These are phyloP conservation scores for Dryobota labecula DNA, from an alignment of 2,888 invertebrate species.

Conservation along the genomic window DNA sequence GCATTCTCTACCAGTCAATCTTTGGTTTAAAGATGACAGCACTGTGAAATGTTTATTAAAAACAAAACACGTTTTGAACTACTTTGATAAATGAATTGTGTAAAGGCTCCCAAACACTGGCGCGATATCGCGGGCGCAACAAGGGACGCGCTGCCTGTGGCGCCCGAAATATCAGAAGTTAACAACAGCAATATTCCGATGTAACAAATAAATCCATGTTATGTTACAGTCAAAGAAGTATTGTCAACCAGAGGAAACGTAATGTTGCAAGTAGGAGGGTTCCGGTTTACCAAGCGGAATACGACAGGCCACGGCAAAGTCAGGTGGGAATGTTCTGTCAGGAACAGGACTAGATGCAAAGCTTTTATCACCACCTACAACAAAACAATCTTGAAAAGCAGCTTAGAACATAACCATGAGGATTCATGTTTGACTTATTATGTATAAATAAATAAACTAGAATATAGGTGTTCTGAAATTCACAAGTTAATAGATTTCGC, in stretches of 20 bases:
- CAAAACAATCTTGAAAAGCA: slow-evolving; percentile 26
- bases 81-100: background rate
- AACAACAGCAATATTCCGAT: background rate
- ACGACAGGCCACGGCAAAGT: slow-evolving; percentile 17
- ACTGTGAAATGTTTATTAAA: no score
- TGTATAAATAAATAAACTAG: background rate
- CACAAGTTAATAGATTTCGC: no score
- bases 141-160: no score
- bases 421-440: background rate
- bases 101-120: no score
- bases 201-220: background rate
- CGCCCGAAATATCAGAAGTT: no score
- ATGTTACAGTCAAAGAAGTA: slow-evolving; percentile 39
- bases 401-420: slow-evolving; percentile 44
- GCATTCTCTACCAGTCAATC: no score
- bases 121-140: no score
- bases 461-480: no score
- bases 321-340: slow-evolving; percentile 53
- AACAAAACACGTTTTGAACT: no score
- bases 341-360: slow-evolving; percentile 36
- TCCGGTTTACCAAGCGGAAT: no score
- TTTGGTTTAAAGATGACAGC: no score
- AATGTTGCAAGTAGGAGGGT: slow-evolving; percentile 52
- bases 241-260: slow-evolving; percentile 28
- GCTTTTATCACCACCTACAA: slow-evolving; percentile 40